Evolutionary conservation across 2,797 vertebrate species (phyloP), one percentile per base, ranked within the genome.

Genomic region (Phataginus tetradactyla): DNA sequence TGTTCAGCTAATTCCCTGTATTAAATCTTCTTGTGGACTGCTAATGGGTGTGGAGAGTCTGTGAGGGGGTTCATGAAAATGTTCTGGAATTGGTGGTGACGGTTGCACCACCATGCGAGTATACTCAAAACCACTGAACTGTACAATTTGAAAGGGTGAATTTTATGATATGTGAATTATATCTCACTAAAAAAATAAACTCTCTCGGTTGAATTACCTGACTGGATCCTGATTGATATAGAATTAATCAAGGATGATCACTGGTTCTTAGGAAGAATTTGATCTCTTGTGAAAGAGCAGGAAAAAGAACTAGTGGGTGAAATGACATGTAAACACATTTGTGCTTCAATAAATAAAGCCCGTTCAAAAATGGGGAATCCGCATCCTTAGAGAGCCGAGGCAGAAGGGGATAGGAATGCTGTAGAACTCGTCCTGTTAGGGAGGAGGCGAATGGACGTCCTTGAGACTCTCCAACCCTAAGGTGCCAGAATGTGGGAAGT

Each of bases 181-280:
- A 42, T 34, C 85, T 80, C 78, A 79, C 61, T 74, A 90, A 90
- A 78, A 86, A 68, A 55, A 63, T n/a, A 85, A 88, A 23, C n/a
- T 37, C 37, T 63, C 13, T 32, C 1, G n/a, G 37, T 34, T 64
- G n/a, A 74, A 83, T 64, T 90, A 17, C 23, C 63, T 81, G 66
- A 45, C 42, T 75, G 34, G 59, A 66, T 34, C 10, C 39, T 69
- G 66, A 59, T 10, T 74, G 14, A 66, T n/a, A 42, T 4, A 34
- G 51, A 42, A 34, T 21, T 42, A 45, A 85, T 39, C 63, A n/a
- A n/a, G n/a, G n/a, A 45, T 29, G 27, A 37, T 17, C 7, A 10
- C 29, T 63, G 12, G 49, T 45, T 87, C 63, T 94, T 34, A 49
- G 63, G 25, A 80, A 51, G 14, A 75, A 64, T 80, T 57, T 42